Conservation (phyloP, 1,140 invertebrate genomes). For the Riptortus pedestris region DNA sequence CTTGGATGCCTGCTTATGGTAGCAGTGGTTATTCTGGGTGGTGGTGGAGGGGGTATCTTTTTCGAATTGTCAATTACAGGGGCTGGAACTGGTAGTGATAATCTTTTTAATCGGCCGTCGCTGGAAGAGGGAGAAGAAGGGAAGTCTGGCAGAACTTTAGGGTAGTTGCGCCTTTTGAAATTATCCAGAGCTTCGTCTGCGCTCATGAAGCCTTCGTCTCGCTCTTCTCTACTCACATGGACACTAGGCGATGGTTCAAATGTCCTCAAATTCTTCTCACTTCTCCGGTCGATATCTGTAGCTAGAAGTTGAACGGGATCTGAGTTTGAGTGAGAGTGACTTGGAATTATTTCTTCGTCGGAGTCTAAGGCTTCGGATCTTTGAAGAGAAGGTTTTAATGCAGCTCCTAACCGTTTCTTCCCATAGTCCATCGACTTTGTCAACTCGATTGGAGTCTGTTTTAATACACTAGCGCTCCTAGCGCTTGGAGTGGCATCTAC, state of each 20-base stretch:
- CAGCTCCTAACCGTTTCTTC: slow-evolving; percentile 12
- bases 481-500: slow-evolving; percentile 62
- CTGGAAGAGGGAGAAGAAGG: slow-evolving; percentile 36
- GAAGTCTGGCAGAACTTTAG: slow-evolving; percentile 68
- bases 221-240: slow-evolving; percentile 56
- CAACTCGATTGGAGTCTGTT: slow-evolving; percentile 63
- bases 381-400: slow-evolving; percentile 25
- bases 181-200: slow-evolving; percentile 58
- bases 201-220: slow-evolving; percentile 38
- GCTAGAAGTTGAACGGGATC: slow-evolving; percentile 41
- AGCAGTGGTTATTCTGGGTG: slow-evolving; percentile 48
- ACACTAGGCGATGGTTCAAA: slow-evolving; percentile 41
- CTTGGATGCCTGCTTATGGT: slow-evolving; percentile 40
- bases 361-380: slow-evolving; percentile 27
- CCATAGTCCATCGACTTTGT: slow-evolving; percentile 41
- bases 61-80: slow-evolving; percentile 34
- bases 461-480: slow-evolving; percentile 55
- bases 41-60: slow-evolving; percentile 49
- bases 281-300: neutral
- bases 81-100: slow-evolving; percentile 38
- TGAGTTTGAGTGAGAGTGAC: slow-evolving; percentile 59
- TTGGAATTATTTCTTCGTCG: slow-evolving; percentile 10
- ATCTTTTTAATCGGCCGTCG: slow-evolving; percentile 27
- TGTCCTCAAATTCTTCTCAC: slow-evolving; percentile 21
- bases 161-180: slow-evolving; percentile 64